Base-by-base conservation (phyloP, 35 echinoderm and acorn worm species). In the Amphiura filiformis region DNA sequence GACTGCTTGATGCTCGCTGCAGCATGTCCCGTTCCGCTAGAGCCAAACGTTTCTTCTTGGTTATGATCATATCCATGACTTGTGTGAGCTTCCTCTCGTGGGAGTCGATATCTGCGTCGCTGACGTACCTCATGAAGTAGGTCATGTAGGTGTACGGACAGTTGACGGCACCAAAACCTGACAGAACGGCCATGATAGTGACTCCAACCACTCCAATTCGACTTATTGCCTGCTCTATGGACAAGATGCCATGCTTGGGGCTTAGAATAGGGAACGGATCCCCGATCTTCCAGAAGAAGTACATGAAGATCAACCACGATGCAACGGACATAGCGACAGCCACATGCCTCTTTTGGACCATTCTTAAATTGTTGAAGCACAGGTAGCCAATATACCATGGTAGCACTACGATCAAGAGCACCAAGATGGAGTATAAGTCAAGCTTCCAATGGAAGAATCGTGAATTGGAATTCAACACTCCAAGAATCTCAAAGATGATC, bases 121-220 rank as follows among this genome's bases (percentile, higher is more conserved):
- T 86, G 1, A 97, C 95, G 26, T 90, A 98, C 90, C 96, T 91
- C 78, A 94, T 92, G 83, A 98, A 98, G 38, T 98, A 98, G 35
- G 96, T 65, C 93, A 98, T 94, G 32, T 98, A 98, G 13, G 96
- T 98, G 80, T 98, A 98, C 12, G 96, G 96, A 90, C 92, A 98
- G 77, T 93, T 98, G 75, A 98, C 96, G 13, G 96, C 96, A 90
- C 96, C 96, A 92, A 98, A 98, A 7, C 96, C 96, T 23, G 96
- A 98, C 35, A 98, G 84, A 3, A 98, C 80, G 23, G 96, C 96
- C 23, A 94, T 91, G 32, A 98, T 83, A 26, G 96, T 98, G 0
- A 98, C 96, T 35, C 96, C 96, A 76, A 98, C 94, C 26, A 98
- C 96, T 36, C 96, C 96, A 20, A 98, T 91, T 47, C 96, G 92